Evolutionary conservation across 2,888 invertebrate species (phyloP).

Genomic region (Biston betularia): DNA sequence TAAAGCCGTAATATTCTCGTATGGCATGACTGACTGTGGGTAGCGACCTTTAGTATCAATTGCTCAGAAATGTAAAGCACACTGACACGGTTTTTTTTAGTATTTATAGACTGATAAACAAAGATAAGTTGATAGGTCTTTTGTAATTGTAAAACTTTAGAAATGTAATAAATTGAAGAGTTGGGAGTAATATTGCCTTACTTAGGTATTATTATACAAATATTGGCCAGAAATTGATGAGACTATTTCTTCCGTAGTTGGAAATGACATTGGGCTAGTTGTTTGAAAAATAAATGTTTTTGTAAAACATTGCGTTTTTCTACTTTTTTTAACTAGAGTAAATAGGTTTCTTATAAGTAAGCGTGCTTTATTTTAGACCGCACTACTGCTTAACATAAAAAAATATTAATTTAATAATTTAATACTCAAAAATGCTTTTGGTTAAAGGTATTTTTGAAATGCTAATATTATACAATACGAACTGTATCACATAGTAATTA

Average conservation of each 20-base stretch:
- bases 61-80: slow-evolving; percentile 1
- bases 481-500: slow-evolving; percentile 8
- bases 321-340: too few relatives aligned
- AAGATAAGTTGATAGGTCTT: slow-evolving; percentile 45
- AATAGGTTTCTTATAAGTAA: too few relatives aligned
- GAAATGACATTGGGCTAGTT: background rate
- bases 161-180: slow-evolving; percentile 8
- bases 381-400: too few relatives aligned
- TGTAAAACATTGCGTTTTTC: slow-evolving; percentile 14
- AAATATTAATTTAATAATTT: too few relatives aligned
- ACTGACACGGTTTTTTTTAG: slow-evolving; percentile 44
- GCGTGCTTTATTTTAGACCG: too few relatives aligned
- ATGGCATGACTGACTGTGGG: too few relatives aligned
- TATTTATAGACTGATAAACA: slow-evolving; percentile 50
- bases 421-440: too few relatives aligned
- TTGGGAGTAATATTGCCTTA: slow-evolving; percentile 27
- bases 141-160: slow-evolving; percentile 49
- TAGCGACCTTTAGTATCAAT: background rate
- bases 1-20: too few relatives aligned
- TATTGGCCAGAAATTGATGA: slow-evolving; percentile 3
- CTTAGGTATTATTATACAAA: background rate
- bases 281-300: background rate
- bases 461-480: slow-evolving; percentile 14
- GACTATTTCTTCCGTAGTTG: slow-evolving; percentile 23
- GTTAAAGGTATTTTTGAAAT: background rate